phyloP scores from a whole-genome alignment of 1,140 invertebrate genomes.

The Solen grandis region DNA sequence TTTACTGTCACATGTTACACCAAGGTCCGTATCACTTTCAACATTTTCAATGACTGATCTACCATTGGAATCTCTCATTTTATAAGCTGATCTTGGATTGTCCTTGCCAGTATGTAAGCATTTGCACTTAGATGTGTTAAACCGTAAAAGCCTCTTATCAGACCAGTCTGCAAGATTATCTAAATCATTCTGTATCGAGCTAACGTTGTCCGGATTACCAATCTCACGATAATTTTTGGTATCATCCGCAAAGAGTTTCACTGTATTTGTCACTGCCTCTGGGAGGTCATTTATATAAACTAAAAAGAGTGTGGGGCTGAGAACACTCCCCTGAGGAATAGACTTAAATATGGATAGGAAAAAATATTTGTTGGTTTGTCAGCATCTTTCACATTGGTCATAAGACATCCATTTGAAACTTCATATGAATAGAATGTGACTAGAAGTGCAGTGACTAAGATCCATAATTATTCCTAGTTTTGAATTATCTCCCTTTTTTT shows the following conservation, averaged over 20 bases:
- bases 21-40: not conserved
- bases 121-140: slow-evolving; percentile 34
- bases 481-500: too few species aligned
- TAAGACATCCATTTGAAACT: too few species aligned
- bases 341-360: too few species aligned
- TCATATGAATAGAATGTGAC: too few species aligned
- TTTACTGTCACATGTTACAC: slow-evolving; percentile 7
- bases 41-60: not conserved
- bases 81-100: not conserved
- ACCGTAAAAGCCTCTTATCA: slow-evolving; percentile 7
- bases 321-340: too few species aligned
- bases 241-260: slow-evolving; percentile 53
- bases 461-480: too few species aligned
- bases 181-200: slow-evolving; percentile 23
- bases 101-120: not conserved
- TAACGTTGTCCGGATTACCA: not conserved
- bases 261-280: not conserved
- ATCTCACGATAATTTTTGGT: slow-evolving; percentile 20
- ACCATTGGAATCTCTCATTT: not conserved
- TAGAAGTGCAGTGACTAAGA: too few species aligned
- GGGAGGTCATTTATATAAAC: slow-evolving; percentile 61
- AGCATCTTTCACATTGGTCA: too few species aligned
- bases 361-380: too few species aligned
- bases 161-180: slow-evolving; percentile 17
- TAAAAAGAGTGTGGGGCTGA: too few species aligned